phyloP scores from a whole-genome alignment of 2,888 invertebrate species.

The Eupeodes latifasciatus region DNA sequence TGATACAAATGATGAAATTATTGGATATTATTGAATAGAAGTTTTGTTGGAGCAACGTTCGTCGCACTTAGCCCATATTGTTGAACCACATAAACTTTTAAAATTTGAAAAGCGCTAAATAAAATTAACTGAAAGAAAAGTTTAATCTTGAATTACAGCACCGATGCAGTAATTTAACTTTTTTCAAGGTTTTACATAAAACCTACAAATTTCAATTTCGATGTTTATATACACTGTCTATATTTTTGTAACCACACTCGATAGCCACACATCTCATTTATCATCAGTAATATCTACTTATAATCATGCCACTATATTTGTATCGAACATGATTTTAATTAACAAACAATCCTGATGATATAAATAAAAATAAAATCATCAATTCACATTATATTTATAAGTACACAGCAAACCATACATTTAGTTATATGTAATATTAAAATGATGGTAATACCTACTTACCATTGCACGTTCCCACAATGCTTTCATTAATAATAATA shows the following conservation, averaged over 20 bases:
- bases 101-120: too few relatives aligned
- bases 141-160: too few relatives aligned
- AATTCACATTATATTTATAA: background rate
- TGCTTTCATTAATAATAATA: constrained; percentile 69
- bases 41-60: too few relatives aligned
- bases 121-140: too few relatives aligned
- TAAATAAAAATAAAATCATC: constrained; percentile 14
- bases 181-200: background rate
- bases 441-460: constrained; percentile 5
- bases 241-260: background rate
- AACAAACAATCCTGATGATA: constrained; percentile 38
- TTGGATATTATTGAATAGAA: too few relatives aligned
- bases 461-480: background rate
- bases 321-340: constrained; percentile 64
- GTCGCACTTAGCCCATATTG: too few relatives aligned
- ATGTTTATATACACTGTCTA: background rate
- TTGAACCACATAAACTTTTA: too few relatives aligned
- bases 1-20: too few relatives aligned
- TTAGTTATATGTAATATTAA: constrained; percentile 1
- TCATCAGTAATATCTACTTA: constrained; percentile 42
- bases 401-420: background rate
- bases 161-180: background rate
- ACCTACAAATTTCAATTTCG: constrained; percentile 25
- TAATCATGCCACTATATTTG: constrained; percentile 51
- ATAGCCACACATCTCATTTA: constrained; percentile 34